Base-by-base conservation (phyloP, 2,888 invertebrate species). In the Isotomurus palustris region DNA sequence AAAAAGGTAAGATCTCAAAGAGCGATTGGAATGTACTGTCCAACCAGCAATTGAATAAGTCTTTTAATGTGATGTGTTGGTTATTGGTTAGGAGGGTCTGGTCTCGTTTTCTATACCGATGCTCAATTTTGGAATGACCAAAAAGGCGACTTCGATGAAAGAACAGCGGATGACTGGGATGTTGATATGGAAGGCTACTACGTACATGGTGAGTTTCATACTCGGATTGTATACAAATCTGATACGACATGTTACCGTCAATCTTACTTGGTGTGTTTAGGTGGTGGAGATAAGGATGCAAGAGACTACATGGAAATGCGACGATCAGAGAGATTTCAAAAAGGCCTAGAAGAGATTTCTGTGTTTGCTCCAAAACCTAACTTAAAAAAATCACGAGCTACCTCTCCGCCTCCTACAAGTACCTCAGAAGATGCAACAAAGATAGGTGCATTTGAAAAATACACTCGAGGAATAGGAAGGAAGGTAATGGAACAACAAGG, bases 91-190 rank as follows among this genome's bases (percentile, higher is more conserved):
- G 62, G 60, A 59, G 80, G 81, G 4, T 77, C 80, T 51, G 82
- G 82, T 58, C 73, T 81, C 0, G 80, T 81, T 6, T 81, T 78
- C 72, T 78, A 81, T 69, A 82, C 80, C 1, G 82, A 81, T 72
- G 79, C 78, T 17, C 76, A 77, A 64, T 78, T 74, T 71, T 81
- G 81, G 81, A 75, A 78, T 57, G 74, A 74, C 51, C 72, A 75
- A 58, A 77, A 78, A 60, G 78, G 76, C 64, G 73, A 77, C 69
- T 79, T 80, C 72, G 81, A 81, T 71, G 80, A 78, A 69, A 75
- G 76, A 64, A 80, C 79, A 53, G 75, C 79, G 2, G 81, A 81
- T 72, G 81, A 82, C 66, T 79, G 78, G 77, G 81, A 82, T 72
- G 76, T 82, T 2, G 81, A 81, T 66, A 79, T 78, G 75, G 75